Base-by-base conservation (phyloP, 2,888 invertebrate genomes). In the Tuta absoluta region DNA sequence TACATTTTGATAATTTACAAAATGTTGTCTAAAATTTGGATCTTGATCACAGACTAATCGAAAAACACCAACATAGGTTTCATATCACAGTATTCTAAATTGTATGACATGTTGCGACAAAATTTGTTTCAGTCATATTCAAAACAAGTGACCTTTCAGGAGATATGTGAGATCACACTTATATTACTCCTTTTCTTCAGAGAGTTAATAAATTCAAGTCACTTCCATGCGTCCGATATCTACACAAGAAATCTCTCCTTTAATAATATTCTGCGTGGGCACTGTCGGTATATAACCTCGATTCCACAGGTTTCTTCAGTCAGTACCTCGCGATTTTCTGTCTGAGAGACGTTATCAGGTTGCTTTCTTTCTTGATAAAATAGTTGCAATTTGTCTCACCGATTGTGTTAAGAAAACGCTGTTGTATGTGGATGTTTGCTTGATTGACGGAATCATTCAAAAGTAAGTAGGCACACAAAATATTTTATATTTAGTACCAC, bases 241-340 rank as follows among this genome's bases (percentile, higher is more conserved):
- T n/a, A 11, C n/a, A 12, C n/a, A 12, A 24, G 11, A n/a, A 53
- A 53, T 14, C 21, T 53, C 53, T 21, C 24, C 12, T 12, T 24
- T 45, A 41, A 17, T 19, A 33, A 14, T 21, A 49, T 11, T 7
- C 53, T 56, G 33, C 56, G 56, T 56, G 56, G 56, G 56, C 28
- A 5, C 33, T n/a, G 11, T 0, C 17, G 56, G 56, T 56, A 56
- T 56, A 56, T 33, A 56, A 17, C 17, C 2, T 24, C 17, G 8
- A 17, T 33, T 56, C 56, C 17, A 56, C 56, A 56, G 33, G 33
- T 56, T 24, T 28, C 56, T 33, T 1, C 33, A 56, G 56, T 56
- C 56, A 56, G 5, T 56, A 17, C 33, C 17, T 5, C n/a, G 24
- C 21, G 53, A 28, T 7, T 53, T 24, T 53, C n/a, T 21, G 28